Percentiles rank a stretch among this genome's conserved stretches.
These are phyloP conservation scores for Ceyx melanurus DNA, from an alignment of 2,113 vertebrate genomes.

Conservation along the genomic window DNA sequence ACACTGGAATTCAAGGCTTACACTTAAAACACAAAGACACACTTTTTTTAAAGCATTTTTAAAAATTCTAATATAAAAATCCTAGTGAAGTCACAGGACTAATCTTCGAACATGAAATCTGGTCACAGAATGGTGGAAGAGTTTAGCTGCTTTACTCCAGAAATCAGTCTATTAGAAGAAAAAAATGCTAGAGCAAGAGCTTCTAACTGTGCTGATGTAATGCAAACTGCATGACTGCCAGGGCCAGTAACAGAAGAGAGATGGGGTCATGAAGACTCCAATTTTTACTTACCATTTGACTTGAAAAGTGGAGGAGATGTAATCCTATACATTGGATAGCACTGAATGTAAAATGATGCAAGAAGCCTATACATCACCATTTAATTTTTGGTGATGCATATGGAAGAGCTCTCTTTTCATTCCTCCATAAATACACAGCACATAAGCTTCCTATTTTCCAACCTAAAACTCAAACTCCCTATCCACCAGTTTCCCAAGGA, in stretches of 20 bases:
- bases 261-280: accelerated
- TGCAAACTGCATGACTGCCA: neutral
- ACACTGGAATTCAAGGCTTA: neutral
- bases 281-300: neutral
- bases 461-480: neutral
- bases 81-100: neutral
- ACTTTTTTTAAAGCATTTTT: neutral
- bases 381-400: neutral
- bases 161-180: neutral
- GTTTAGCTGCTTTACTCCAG: neutral
- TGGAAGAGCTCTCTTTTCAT: neutral
- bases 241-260: no score
- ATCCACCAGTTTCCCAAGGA: neutral
- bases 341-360: neutral
- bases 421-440: neutral
- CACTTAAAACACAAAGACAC: neutral
- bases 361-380: neutral
- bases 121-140: neutral
- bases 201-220: accelerated
- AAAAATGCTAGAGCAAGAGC: no score
- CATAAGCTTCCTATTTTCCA: neutral
- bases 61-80: neutral
- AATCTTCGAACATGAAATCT: neutral
- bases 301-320: neutral
- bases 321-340: neutral